A percentile compares a stretch with the other conserved stretches of the same genome.
Conservation (phyloP, 2,797 vertebrate species). For the Phrynocephalus vlangalii region DNA sequence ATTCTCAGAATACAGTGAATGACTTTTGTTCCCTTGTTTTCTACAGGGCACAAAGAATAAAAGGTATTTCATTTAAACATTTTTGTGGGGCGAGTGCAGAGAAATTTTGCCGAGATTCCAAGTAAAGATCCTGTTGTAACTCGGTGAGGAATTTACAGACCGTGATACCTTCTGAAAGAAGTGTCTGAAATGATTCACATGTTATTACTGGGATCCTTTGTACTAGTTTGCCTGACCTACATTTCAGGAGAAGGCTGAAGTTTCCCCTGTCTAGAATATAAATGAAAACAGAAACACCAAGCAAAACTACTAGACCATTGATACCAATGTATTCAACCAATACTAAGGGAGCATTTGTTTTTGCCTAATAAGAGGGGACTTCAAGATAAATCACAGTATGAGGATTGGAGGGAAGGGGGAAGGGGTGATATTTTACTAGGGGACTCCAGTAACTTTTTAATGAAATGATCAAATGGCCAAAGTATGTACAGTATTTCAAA, state of each 20-base stretch:
- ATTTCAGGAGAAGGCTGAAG: neutral
- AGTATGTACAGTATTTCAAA: neutral
- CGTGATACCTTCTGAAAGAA: neutral
- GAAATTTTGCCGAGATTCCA: neutral
- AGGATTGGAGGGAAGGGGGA: too few relatives aligned
- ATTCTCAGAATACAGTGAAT: neutral
- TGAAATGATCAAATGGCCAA: neutral
- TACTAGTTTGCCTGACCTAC: neutral
- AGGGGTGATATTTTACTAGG: too few relatives aligned
- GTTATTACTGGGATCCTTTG: neutral
- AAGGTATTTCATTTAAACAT: neutral
- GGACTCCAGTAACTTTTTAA: too few relatives aligned
- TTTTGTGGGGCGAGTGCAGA: neutral
- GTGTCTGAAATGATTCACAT: neutral
- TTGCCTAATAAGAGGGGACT: neutral
- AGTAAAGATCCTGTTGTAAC: too few relatives aligned
- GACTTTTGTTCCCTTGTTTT: neutral
- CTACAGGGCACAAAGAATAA: neutral
- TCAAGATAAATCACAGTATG: too few relatives aligned
- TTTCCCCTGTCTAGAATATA: neutral
- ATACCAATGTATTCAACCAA: neutral
- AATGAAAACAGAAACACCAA: neutral
- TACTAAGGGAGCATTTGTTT: neutral
- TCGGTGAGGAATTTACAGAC: too few relatives aligned
- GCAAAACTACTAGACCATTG: neutral